These are phyloP conservation scores for Caenorhabditis tropicalis DNA, from an alignment of 1,140 invertebrate species.

Conservation along the genomic window DNA sequence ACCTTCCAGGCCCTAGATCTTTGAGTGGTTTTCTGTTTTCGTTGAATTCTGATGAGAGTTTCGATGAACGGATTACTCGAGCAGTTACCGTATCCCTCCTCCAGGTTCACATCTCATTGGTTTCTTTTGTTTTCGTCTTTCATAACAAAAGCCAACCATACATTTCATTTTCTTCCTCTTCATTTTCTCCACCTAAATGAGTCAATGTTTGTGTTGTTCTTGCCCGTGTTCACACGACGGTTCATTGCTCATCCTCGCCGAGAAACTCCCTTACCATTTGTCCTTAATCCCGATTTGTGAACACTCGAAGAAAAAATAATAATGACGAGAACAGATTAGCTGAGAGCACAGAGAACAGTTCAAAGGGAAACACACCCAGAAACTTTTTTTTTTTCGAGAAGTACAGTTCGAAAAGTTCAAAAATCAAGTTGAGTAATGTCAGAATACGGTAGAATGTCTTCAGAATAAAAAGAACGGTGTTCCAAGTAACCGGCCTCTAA, in stretches of 20 bases:
- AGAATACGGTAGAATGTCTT: too few relatives aligned
- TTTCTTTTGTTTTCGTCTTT: too few relatives aligned
- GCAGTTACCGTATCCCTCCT: too few relatives aligned
- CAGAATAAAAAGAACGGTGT: too few relatives aligned
- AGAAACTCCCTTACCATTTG: too few relatives aligned
- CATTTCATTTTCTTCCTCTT: neutral
- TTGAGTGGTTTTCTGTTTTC: too few relatives aligned
- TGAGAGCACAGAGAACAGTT: neutral
- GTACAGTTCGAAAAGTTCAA: too few relatives aligned
- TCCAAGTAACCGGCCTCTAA: too few relatives aligned
- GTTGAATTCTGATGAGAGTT: neutral
- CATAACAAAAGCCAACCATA: too few relatives aligned
- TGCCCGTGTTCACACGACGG: neutral
- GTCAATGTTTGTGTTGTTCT: constrained; percentile 27
- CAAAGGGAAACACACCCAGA: neutral
- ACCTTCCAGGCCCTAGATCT: neutral
- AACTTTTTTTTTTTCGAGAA: neutral
- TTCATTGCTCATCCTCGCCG: neutral
- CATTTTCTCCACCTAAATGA: neutral
- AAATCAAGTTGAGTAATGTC: too few relatives aligned
- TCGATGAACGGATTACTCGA: too few relatives aligned
- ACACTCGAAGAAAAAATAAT: neutral
- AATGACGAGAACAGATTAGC: neutral
- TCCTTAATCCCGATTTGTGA: constrained; percentile 11
- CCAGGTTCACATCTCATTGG: too few relatives aligned